Evolutionary conservation across 2,797 vertebrate species (phyloP), one percentile per base, ranked within the genome.

Genomic region (Manis crassicaudata): DNA sequence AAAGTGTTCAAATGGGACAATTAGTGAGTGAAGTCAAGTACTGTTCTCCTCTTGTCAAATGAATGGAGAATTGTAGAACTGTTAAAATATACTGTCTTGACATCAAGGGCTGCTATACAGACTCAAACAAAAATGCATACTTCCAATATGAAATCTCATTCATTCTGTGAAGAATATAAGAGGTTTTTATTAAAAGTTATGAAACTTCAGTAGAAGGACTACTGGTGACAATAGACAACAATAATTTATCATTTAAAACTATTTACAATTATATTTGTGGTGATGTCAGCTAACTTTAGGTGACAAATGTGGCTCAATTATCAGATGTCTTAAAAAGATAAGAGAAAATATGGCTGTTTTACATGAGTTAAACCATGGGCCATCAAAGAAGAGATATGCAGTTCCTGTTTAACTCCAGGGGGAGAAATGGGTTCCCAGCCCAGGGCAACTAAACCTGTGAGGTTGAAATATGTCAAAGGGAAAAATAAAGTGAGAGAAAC

Each of bases 21-120:
- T 37, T 27, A 80, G 14, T 9, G 6, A 67, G 21, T 40, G 54
- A 56, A n/a, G 9, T 37, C 7, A 79, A 68, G 52, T n/a, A 43
- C 68, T 67, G 35, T 0, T n/a, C 10, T 54, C 72, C 7, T 77
- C 46, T 76, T 40, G 20, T 60, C 77, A 72, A 77, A 40, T 67
- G 5, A 54, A 52, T 50, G 79, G 35, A 82, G 21, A 70, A 75
- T 50, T 54, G 40, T 1, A 63, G 63, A 72, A 65, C 20, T 11
- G 54, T 46, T n/a, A 16, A 23, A 83, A 77, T 16, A 68, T 1
- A 12, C 4, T 20, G 32, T 20, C 50, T 75, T 18, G 11, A 56
- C 27, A 29, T 25, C 2, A 70, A 62, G 27, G 43, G 3, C 18
- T 23, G 0, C 21, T 25, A 1, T 54, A 27, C 12, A 63, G 27